Conservation (phyloP, 35 echinoderm and acorn worm genomes). For the Hemicentrotus pulcherrimus region DNA sequence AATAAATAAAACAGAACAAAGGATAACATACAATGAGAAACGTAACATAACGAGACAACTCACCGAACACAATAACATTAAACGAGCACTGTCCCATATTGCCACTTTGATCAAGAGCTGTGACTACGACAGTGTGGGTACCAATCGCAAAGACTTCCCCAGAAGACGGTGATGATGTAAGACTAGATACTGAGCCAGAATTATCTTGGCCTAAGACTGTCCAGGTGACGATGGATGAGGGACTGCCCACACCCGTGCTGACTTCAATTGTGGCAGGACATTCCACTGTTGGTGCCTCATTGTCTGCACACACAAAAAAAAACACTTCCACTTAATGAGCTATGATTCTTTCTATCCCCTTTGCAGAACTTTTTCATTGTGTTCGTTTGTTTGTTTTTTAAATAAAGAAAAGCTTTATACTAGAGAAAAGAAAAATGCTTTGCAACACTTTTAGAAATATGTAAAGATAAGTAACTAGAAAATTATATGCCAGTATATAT, state of each 20-base stretch:
- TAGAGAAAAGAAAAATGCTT: too few species aligned
- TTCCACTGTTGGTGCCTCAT: conserved; percentile 14
- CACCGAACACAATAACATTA: conserved; percentile 10
- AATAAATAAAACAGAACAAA: too few species aligned
- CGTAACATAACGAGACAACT: background rate
- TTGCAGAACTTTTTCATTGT: too few species aligned
- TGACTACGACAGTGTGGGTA: background rate
- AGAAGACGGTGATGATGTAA: background rate
- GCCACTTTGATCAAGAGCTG: background rate
- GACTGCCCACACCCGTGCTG: background rate
- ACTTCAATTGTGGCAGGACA: conserved; percentile 22
- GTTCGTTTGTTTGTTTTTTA: too few species aligned
- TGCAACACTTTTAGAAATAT: too few species aligned
- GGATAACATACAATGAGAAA: background rate
- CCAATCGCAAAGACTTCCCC: conserved; percentile 21
- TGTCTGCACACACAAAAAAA: background rate
- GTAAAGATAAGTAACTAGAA: too few species aligned
- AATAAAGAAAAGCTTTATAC: too few species aligned
- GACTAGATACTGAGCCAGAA: background rate
- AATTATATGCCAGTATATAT: too few species aligned
- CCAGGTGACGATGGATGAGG: background rate
- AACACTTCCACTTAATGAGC: background rate
- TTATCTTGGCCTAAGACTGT: background rate
- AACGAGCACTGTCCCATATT: conserved; percentile 36
- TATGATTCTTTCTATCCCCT: background rate